Evolutionary conservation across 1,140 invertebrate species (phyloP).

Genomic region (Melipona quadrifasciata): DNA sequence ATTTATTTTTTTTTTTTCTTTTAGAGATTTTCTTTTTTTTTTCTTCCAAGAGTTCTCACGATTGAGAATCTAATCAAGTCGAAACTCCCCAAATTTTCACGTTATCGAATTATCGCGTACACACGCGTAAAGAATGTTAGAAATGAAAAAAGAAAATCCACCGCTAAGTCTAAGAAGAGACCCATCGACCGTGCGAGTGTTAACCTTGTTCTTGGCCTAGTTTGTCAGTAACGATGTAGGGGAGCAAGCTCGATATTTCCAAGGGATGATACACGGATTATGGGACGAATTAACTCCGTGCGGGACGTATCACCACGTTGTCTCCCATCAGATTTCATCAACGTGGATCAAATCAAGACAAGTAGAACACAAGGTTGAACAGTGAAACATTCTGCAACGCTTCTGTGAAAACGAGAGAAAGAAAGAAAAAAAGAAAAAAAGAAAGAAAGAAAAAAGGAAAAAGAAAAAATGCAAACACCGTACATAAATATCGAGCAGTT

Average conservation of each 20-base stretch:
- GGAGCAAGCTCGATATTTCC: constrained; percentile 44
- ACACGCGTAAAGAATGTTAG: neutral
- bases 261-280: constrained; percentile 57
- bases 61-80: neutral
- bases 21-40: too few species aligned
- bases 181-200: constrained; percentile 24
- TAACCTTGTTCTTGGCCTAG: constrained; percentile 61
- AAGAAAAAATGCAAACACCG: constrained; percentile 22
- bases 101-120: too few species aligned
- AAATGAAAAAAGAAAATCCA: neutral
- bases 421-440: too few species aligned
- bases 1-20: neutral
- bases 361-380: neutral
- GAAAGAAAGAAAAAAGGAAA: too few species aligned
- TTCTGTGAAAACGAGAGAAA: too few species aligned
- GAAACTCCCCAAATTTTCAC: neutral
- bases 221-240: constrained; percentile 45
- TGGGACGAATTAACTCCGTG: constrained; percentile 14
- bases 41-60: neutral
- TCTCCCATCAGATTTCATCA: neutral
- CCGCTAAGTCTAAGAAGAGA: neutral
- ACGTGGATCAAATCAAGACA: neutral
- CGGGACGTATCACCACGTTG: neutral
- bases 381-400: neutral
- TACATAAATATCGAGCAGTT: constrained; percentile 18